Conservation (phyloP, 2,797 vertebrate genomes). For the Simalia tracyae region DNA sequence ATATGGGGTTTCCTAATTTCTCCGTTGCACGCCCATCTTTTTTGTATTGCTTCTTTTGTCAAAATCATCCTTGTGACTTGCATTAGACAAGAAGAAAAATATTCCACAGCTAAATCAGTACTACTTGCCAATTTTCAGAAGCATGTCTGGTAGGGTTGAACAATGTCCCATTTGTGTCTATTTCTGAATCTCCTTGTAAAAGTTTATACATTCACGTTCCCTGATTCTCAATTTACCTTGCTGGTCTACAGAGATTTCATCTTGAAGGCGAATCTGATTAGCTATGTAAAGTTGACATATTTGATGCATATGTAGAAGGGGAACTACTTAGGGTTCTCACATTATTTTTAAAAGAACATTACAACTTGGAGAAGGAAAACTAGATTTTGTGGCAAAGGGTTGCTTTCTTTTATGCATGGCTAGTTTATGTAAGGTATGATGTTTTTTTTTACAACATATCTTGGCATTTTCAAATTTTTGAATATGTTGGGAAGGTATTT, state of each 20-base stretch:
- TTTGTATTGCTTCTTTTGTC: neutral
- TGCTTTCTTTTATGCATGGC: neutral
- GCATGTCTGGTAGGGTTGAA: too few relatives aligned
- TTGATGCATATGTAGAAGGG: neutral
- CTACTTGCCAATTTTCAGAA: neutral
- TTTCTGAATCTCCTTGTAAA: neutral
- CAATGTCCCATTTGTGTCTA: neutral
- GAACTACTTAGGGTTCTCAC: neutral
- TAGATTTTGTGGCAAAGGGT: neutral
- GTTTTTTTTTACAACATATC: neutral
- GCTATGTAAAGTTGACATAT: neutral
- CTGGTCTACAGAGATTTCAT: neutral
- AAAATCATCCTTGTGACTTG: neutral
- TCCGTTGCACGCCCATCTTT: rapidly evolving
- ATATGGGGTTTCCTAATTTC: neutral
- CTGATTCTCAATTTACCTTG: neutral
- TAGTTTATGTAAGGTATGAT: neutral
- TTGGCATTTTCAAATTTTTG: neutral
- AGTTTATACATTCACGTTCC: neutral
- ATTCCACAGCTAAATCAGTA: neutral
- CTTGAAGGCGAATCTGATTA: neutral
- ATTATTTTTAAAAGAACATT: neutral
- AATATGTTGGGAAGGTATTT: neutral
- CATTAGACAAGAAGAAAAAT: neutral
- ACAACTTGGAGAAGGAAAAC: neutral